These are phyloP conservation scores for Drosophila quinaria DNA, from an alignment of 2,888 invertebrate species.

Conservation along the genomic window DNA sequence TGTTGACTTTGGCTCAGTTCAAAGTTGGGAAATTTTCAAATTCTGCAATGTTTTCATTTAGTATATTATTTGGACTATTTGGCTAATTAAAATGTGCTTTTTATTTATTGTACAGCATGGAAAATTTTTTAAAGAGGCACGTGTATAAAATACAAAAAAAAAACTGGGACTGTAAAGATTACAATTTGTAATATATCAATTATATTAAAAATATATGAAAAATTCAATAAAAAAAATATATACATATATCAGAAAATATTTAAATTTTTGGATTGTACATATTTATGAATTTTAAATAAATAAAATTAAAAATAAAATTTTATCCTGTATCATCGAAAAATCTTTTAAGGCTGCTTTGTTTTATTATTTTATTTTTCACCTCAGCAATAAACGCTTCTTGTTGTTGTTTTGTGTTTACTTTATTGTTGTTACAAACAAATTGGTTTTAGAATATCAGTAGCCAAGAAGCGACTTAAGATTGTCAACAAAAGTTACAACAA, in stretches of 20 bases:
- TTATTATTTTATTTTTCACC: too few species aligned
- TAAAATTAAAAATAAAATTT: too few species aligned
- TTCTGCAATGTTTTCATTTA: neutral
- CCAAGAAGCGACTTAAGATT: conserved; percentile 21
- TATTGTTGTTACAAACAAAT: conserved; percentile 22
- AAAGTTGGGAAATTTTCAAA: conserved; percentile 23
- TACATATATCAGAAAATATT: too few species aligned
- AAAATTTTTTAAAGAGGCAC: neutral
- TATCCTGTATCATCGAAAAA: too few species aligned
- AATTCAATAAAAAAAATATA: too few species aligned
- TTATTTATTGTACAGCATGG: neutral
- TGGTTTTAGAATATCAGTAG: conserved; percentile 25
- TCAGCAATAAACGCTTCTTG: neutral
- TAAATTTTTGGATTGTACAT: too few species aligned
- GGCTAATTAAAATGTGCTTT: neutral
- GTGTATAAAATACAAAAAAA: neutral
- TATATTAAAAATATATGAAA: too few species aligned
- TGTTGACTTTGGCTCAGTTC: conserved; percentile 32
- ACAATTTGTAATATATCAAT: too few species aligned
- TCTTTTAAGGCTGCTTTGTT: too few species aligned
- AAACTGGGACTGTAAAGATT: too few species aligned
- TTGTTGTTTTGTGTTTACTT: conserved; percentile 10
- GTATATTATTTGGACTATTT: neutral
- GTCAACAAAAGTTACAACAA: conserved; percentile 23
- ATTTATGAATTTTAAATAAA: too few species aligned